Evolutionary conservation across 2,113 vertebrate genomes (phyloP), one percentile per base, ranked within the genome.

Genomic region (Pseudorhombus dupliciocellatus): DNA sequence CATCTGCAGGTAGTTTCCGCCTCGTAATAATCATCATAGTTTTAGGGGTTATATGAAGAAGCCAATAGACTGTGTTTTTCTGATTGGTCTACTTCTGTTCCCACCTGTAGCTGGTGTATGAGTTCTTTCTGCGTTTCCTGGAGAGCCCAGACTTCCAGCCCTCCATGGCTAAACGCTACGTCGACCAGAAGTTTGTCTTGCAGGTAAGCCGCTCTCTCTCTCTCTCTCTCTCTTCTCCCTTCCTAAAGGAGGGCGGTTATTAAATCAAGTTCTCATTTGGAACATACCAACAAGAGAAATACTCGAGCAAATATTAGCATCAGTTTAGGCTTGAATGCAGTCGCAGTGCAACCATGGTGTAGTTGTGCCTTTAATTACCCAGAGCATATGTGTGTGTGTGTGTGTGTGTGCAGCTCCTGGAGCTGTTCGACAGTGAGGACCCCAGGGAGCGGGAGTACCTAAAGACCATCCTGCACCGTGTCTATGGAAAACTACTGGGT

Each of bases 91-190:
- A 7, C 46, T 18, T 20, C 16, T 48, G 81, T 51, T 51, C n/a
- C 54, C 18, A 66, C 7, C 22, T 0, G 18, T 66, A 97, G 96
- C 89, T 97, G 89, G 96, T 97, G 6, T 97, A 97, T 59, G 96
- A 97, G 87, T 97, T 97, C 88, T 97, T 97, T 86, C 94, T 97
- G 76, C 94, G 96, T 71, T 97, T 97, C 89, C 91, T 97, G 87
- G 96, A 97, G 92, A 96, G 96, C 81, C 95, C 95, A 3, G 96
- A 97, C 87, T 97, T 97, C 91, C 96, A 97, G 85, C 96, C 96
- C 40, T 95, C 96, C 4, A 94, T 97, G 90, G 96, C 96, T 81
- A 97, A 97, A 88, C 94, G 96, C 87, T 96, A 96, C 11, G 95
- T 97, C 62, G 96, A 97, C 90, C 96, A 97, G 92, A 97, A 96